phyloP scores from a whole-genome alignment of 1,140 invertebrate genomes.

The Dendrolimus punctatus region DNA sequence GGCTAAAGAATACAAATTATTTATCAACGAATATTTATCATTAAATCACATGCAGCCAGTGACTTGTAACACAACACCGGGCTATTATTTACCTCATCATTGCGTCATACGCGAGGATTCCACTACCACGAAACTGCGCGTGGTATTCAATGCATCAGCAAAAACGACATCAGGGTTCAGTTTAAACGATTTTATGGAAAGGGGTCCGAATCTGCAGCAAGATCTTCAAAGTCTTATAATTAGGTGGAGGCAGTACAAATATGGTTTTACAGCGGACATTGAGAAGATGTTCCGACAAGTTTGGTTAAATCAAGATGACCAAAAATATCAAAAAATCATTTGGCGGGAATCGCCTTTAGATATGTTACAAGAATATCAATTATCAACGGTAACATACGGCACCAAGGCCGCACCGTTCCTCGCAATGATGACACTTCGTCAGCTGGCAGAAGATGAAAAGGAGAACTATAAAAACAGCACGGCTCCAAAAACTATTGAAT shows the following conservation, averaged over 20 bases:
- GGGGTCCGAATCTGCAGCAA: slow-evolving; percentile 45
- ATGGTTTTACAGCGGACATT: slow-evolving; percentile 24
- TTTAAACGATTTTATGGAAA: slow-evolving; percentile 25
- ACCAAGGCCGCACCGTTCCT: slow-evolving; percentile 40
- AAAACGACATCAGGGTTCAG: slow-evolving; percentile 5
- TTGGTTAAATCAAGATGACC: slow-evolving; percentile 9
- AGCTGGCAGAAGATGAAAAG: slow-evolving; percentile 18
- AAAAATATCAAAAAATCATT: slow-evolving; percentile 2
- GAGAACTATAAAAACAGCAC: slow-evolving; percentile 6
- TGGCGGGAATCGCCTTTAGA: slow-evolving; percentile 13
- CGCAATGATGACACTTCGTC: slow-evolving; percentile 36
- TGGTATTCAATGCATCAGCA: slow-evolving; percentile 9
- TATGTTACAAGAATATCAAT: slow-evolving; percentile 24
- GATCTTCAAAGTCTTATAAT: slow-evolving; percentile 23
- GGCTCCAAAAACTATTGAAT: slow-evolving; percentile 16
- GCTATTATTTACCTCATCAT: no score
- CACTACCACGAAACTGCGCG: slow-evolving; percentile 3
- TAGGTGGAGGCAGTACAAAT: slow-evolving; percentile 23
- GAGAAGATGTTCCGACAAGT: slow-evolving; percentile 41
- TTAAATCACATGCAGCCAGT: no score
- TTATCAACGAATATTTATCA: no score
- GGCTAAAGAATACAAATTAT: no score
- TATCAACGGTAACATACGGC: slow-evolving; percentile 54
- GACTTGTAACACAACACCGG: no score
- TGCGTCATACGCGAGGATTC: no score